Percentiles rank a stretch among this genome's conserved stretches.
Evolutionary conservation across 2,113 vertebrate genomes (phyloP).

Genomic region (Trinectes maculatus): DNA sequence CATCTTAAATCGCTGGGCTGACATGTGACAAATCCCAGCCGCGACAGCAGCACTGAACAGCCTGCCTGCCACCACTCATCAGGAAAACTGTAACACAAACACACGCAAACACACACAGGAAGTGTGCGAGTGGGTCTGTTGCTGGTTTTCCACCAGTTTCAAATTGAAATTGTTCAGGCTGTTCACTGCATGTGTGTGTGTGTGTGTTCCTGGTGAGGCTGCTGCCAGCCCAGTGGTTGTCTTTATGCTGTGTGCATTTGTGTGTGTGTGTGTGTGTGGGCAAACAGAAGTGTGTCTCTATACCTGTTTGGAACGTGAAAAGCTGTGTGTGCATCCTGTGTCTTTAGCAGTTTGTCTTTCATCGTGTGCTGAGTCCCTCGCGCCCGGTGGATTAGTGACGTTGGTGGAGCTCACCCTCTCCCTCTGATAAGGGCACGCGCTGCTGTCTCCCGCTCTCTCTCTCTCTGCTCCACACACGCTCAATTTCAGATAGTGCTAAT

Average conservation of each 20-base stretch:
- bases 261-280: background rate
- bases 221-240: too few relatives aligned
- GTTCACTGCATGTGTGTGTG: background rate
- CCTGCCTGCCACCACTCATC: slow-evolving; percentile 51
- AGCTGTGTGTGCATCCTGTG: slow-evolving; percentile 15
- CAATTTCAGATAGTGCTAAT: slow-evolving; percentile 99
- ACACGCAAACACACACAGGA: slow-evolving; percentile 4
- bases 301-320: slow-evolving; percentile 15
- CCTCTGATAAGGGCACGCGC: slow-evolving; percentile 93
- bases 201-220: too few relatives aligned
- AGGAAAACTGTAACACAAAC: slow-evolving; percentile 5
- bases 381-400: slow-evolving; percentile 97
- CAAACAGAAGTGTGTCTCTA: background rate
- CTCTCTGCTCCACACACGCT: slow-evolving; percentile 81
- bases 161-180: slow-evolving; percentile 6
- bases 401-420: slow-evolving; percentile 82
- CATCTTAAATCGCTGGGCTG: slow-evolving; percentile 40
- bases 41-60: slow-evolving; percentile 35
- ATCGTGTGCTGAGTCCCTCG: slow-evolving; percentile 74
- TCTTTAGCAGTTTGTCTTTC: slow-evolving; percentile 35
- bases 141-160: slow-evolving; percentile 63
- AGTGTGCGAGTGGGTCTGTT: slow-evolving; percentile 34
- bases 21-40: slow-evolving; percentile 55
- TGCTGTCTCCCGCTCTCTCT: slow-evolving; percentile 64
- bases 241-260: background rate